Base-by-base conservation (phyloP, 2,888 invertebrate genomes). In the Leptopilina myrica region DNA sequence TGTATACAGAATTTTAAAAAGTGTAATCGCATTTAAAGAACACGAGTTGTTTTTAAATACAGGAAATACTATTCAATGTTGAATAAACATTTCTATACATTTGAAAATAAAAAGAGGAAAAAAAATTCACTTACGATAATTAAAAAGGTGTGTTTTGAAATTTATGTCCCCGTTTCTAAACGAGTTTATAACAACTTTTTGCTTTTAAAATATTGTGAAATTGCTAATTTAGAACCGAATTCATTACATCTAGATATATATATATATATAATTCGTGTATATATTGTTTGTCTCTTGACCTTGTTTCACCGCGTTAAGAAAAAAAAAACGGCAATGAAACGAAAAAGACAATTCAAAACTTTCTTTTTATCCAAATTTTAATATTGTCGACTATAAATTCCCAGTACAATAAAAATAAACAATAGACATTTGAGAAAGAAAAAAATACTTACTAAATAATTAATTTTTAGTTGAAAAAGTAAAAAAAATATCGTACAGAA, bases 141-240 rank as follows among this genome's bases (percentile, higher is more conserved):
- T 67, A 12, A 67, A 46, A 33, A 33, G 14, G 49, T 67, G 49
- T 67, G 49, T 20, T 67, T 15, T 49, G 5, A 67, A 20, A 65
- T 46, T 59, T 49, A 67, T 67, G 15, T 49, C 67, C 67, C 49
- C 26, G 67, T 43, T 67, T 11, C 46, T 67, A 67, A 67, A 67
- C 49, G 12, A 49, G 49, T 26, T 65, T 67, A 12, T 49, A 49
- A 49, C 49, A 67, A 67, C 67, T 67, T 67, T 67, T 26, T 49
- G 67, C 20, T 67, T 49, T 67, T 67, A 49, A 67, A 67, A 46
- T 46, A 46, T 46, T 46, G 46, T 46, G 46, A 46, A 46, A 67
- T 67, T 67, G 49, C 67, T 67, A 49, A 67, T 67, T 67, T 46
- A 12, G 56, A 15, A 59, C 59, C 59, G 59, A 59, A 59, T 59